Percentiles rank a stretch among this genome's conserved stretches.
phyloP scores from a whole-genome alignment of 2,113 vertebrate genomes.

The Xiphorhynchus elegans region DNA sequence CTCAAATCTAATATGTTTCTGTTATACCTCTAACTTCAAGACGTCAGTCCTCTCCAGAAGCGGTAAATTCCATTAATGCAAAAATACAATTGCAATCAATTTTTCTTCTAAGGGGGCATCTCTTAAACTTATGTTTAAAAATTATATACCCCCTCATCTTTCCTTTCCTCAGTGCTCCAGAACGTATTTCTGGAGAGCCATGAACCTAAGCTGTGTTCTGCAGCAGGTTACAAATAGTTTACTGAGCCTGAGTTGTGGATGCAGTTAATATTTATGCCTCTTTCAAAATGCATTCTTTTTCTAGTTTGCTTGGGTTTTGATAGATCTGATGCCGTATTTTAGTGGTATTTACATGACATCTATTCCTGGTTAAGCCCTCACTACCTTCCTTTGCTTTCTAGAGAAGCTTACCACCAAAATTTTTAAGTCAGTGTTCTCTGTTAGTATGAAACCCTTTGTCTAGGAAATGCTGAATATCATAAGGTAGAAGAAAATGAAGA shows the following conservation, averaged over 20 bases:
- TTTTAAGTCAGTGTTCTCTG: neutral
- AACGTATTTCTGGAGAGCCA: neutral
- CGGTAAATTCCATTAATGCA: neutral
- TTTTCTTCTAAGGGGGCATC: neutral
- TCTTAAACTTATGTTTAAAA: neutral
- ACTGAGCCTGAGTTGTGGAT: neutral
- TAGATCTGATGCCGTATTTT: neutral
- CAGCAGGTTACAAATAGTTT: neutral
- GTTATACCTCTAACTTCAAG: neutral
- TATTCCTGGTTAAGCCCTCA: neutral
- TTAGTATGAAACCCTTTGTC: neutral
- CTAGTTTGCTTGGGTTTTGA: neutral
- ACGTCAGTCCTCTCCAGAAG: neutral
- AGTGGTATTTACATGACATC: neutral
- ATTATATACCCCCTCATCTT: neutral
- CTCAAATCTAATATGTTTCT: neutral
- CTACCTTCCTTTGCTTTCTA: neutral
- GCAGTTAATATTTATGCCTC: neutral
- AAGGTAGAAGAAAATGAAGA: neutral
- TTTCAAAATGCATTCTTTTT: neutral
- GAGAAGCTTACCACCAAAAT: neutral
- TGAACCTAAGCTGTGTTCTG: neutral
- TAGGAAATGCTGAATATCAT: neutral
- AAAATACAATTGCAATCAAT: neutral
- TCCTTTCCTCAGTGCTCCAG: neutral